Evolutionary conservation across 1,140 invertebrate species (phyloP).

Genomic region (Drosophila leontia): DNA sequence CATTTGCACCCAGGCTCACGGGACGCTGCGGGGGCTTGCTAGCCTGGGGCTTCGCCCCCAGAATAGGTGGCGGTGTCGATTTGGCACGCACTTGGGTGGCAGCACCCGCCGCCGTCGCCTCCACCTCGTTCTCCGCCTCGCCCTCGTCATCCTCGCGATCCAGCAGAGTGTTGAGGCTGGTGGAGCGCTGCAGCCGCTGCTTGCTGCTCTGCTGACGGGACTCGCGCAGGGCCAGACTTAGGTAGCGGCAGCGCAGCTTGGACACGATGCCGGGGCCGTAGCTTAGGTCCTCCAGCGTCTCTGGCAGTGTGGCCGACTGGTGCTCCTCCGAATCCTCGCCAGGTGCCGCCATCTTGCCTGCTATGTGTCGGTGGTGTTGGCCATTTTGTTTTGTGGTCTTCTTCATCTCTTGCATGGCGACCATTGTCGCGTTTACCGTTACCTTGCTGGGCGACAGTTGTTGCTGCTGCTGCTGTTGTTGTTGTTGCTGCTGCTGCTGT

Average conservation of each 20-base stretch:
- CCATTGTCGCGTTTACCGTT: slow-evolving; percentile 84
- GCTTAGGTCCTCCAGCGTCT: slow-evolving; percentile 89
- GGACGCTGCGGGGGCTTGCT: slow-evolving; percentile 37
- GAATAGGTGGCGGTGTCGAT: slow-evolving; percentile 52
- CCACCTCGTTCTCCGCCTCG: slow-evolving; percentile 40
- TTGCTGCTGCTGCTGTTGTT: slow-evolving; percentile 45
- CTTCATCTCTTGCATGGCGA: slow-evolving; percentile 84
- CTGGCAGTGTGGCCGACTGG: slow-evolving; percentile 17
- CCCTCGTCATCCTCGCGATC: slow-evolving; percentile 87
- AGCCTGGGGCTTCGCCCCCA: slow-evolving; percentile 55
- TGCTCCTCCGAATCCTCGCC: slow-evolving; percentile 32
- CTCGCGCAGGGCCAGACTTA: slow-evolving; percentile 91
- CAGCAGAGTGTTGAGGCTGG: slow-evolving; percentile 93
- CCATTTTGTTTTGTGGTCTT: slow-evolving; percentile 80
- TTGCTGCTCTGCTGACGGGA: slow-evolving; percentile 88
- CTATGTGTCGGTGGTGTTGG: slow-evolving; percentile 73
- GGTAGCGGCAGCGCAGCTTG: slow-evolving; percentile 92
- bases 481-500: slow-evolving; percentile 68
- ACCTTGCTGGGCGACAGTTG: slow-evolving; percentile 75
- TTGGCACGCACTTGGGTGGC: slow-evolving; percentile 38
- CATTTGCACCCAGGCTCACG: slow-evolving; percentile 45
- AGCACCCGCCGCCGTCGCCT: slow-evolving; percentile 7
- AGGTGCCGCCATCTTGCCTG: slow-evolving; percentile 32
- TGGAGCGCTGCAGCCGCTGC: slow-evolving; percentile 89
- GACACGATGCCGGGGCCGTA: slow-evolving; percentile 97